These are phyloP conservation scores for Xylota sylvarum DNA, from an alignment of 2,888 invertebrate genomes.

Conservation along the genomic window DNA sequence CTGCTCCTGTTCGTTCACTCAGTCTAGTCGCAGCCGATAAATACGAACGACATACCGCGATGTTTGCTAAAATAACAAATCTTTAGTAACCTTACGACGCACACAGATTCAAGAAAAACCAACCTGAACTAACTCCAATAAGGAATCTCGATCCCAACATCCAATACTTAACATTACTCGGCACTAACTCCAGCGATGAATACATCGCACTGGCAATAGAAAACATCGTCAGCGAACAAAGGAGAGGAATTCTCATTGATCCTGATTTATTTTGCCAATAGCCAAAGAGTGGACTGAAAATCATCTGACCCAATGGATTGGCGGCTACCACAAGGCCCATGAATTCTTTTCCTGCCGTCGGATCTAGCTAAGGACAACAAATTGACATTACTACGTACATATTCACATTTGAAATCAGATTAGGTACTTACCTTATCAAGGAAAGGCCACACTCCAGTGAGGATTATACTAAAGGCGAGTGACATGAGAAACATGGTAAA, in stretches of 20 bases:
- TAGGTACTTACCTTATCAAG: conserved; percentile 89
- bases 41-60: conserved; percentile 93
- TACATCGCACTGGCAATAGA: conserved; percentile 90
- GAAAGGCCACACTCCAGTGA: conserved; percentile 96
- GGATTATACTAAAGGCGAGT: conserved; percentile 93
- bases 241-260: conserved; percentile 89
- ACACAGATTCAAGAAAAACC: conserved; percentile 57
- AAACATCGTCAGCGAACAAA: conserved; percentile 90
- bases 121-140: conserved; percentile 93
- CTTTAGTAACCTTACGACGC: not conserved
- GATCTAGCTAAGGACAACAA: conserved; percentile 89
- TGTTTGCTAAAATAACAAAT: conserved; percentile 87
- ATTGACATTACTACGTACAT: conserved; percentile 26
- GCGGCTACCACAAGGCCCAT: conserved; percentile 94
- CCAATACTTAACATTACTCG: conserved; percentile 88
- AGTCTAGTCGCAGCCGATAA: conserved; percentile 93
- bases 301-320: conserved; percentile 94
- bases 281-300: conserved; percentile 93
- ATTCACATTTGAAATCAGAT: not conserved
- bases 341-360: conserved; percentile 91
- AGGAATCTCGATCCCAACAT: conserved; percentile 92
- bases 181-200: conserved; percentile 90
- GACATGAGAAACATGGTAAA: conserved; percentile 96
- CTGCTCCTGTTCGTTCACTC: conserved; percentile 92
- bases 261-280: conserved; percentile 93